Evolutionary conservation across 2,888 invertebrate genomes (phyloP).

Genomic region (Anarsia innoxiella): DNA sequence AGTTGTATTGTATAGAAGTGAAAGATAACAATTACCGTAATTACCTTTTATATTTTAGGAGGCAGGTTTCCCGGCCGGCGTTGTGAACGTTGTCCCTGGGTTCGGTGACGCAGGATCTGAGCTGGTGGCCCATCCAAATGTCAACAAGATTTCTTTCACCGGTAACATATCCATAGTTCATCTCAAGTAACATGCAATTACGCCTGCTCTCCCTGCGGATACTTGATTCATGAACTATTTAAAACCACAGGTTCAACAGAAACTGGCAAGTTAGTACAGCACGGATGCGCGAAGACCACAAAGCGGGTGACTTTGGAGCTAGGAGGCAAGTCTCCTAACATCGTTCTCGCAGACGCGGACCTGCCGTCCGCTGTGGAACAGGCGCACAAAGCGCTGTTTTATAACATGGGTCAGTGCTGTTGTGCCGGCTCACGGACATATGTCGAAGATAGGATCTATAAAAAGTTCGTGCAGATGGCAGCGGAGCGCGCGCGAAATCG

Average conservation of each 20-base stretch:
- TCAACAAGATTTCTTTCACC: constrained; percentile 96
- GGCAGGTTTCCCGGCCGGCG: constrained; percentile 94
- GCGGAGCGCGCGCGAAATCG: constrained; percentile 78
- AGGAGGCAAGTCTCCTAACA: constrained; percentile 92
- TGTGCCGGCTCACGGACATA: constrained; percentile 78
- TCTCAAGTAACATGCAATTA: no score
- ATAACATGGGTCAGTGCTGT: constrained; percentile 34
- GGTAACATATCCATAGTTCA: no score
- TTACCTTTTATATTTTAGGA: no score
- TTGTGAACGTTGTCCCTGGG: constrained; percentile 93
- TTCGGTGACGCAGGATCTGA: constrained; percentile 90
- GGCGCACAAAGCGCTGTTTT: no score
- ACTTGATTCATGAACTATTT: no score
- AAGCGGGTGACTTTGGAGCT: constrained; percentile 90
- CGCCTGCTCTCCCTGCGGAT: no score
- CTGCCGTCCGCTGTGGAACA: not conserved
- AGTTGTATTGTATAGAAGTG: no score
- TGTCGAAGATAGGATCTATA: constrained; percentile 92
- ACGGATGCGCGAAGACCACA: constrained; percentile 83
- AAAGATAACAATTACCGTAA: no score
- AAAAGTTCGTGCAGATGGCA: constrained; percentile 86
- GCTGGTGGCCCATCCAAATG: constrained; percentile 80
- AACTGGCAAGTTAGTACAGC: constrained; percentile 75
- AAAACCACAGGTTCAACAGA: constrained; percentile 31
- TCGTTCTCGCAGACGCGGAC: constrained; percentile 82